Percentiles rank a stretch among this genome's conserved stretches.
phyloP scores from a whole-genome alignment of 2,113 vertebrate species.

The Gavia stellata region DNA sequence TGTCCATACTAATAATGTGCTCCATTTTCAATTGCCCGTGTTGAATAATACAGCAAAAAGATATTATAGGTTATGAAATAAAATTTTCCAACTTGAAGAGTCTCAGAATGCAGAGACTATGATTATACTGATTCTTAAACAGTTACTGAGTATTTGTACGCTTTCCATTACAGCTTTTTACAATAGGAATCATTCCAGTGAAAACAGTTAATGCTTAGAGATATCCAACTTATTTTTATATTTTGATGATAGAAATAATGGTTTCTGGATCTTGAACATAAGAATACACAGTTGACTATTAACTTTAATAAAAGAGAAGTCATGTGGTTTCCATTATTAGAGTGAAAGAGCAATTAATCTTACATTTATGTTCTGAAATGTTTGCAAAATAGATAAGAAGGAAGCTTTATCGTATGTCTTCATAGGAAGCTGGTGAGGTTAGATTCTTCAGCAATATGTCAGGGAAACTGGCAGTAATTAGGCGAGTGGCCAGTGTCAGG shows the following conservation, averaged over 20 bases:
- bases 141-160: not conserved
- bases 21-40: not conserved
- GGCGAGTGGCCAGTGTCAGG: not conserved
- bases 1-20: not conserved
- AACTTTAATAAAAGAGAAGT: not conserved
- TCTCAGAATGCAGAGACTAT: not conserved
- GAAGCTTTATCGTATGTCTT: not conserved
- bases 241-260: not conserved
- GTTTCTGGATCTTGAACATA: not conserved
- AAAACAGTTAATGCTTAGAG: not conserved
- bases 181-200: not conserved
- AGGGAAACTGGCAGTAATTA: not conserved
- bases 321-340: not conserved
- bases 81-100: not conserved
- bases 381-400: not conserved
- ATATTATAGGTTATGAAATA: not conserved
- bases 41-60: not conserved
- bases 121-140: not conserved
- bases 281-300: not conserved
- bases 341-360: not conserved
- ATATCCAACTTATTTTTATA: not conserved
- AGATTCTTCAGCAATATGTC: not conserved
- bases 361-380: not conserved
- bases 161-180: not conserved
- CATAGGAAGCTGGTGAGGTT: not conserved